Evolutionary conservation across 1,140 invertebrate genomes (phyloP).

Genomic region (Rhyacophila brunnea): DNA sequence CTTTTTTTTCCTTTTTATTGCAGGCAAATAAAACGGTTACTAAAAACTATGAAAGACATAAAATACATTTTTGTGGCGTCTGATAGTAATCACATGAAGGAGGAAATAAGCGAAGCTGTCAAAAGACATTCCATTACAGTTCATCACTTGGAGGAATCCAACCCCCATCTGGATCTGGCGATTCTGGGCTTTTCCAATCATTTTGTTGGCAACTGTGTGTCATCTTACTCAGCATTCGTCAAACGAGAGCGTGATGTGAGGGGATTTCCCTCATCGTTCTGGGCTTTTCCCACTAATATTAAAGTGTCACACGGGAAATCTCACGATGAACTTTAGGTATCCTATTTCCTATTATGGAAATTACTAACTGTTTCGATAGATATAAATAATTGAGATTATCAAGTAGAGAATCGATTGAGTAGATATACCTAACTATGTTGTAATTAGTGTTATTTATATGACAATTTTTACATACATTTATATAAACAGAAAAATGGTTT

Average conservation of each 20-base stretch:
- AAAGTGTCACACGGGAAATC: constrained; percentile 40
- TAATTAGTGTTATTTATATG: too few species aligned
- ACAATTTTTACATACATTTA: too few species aligned
- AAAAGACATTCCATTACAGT: constrained; percentile 68
- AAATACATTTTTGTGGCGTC: constrained; percentile 83
- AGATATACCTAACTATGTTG: too few species aligned
- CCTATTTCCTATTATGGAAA: not conserved
- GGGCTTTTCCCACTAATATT: constrained; percentile 73
- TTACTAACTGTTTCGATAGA: not conserved
- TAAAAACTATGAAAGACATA: constrained; percentile 67
- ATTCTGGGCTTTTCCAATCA: constrained; percentile 82
- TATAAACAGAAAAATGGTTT: too few species aligned
- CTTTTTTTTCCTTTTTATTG: too few species aligned
- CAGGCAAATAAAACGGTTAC: constrained; percentile 71
- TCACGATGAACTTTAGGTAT: constrained; percentile 26
- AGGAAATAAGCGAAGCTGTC: constrained; percentile 73
- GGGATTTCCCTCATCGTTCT: constrained; percentile 78
- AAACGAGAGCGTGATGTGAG: constrained; percentile 78
- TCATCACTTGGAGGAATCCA: constrained; percentile 58
- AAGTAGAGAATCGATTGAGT: too few species aligned
- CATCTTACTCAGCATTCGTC: constrained; percentile 88
- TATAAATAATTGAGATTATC: too few species aligned
- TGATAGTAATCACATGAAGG: constrained; percentile 81
- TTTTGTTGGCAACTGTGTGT: constrained; percentile 94
- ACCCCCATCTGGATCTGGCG: constrained; percentile 83